Percentiles rank a stretch among this genome's conserved stretches.
Conservation (phyloP, 2,888 invertebrate species). For the Xylota sylvarum region DNA sequence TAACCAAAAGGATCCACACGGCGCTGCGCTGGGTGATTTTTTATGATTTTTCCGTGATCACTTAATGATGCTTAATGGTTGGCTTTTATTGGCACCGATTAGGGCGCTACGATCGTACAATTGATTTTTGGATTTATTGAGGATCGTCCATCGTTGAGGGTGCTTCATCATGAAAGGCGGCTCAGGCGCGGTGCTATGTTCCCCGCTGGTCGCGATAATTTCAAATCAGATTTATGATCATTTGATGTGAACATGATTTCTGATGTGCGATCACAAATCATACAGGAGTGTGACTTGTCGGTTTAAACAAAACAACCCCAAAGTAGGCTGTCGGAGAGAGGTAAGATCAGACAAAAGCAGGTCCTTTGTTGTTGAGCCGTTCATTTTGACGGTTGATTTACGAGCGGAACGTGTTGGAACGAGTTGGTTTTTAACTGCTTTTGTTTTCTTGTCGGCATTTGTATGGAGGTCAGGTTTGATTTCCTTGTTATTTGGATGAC, state of each 20-base stretch:
- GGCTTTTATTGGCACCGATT: constrained; percentile 63
- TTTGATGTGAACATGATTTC: constrained; percentile 62
- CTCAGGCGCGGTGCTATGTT: neutral
- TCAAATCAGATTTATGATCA: constrained; percentile 59
- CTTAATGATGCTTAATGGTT: constrained; percentile 71
- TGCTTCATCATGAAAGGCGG: constrained; percentile 51
- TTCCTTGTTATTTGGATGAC: neutral
- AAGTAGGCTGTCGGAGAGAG: neutral
- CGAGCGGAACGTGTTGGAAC: constrained; percentile 43
- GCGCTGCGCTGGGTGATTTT: constrained; percentile 30
- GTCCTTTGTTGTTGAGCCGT: constrained; percentile 39
- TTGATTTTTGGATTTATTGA: constrained; percentile 68
- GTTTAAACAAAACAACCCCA: neutral
- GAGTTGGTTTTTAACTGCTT: neutral
- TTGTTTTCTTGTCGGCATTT: neutral
- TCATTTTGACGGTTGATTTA: constrained; percentile 49
- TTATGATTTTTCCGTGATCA: constrained; percentile 68
- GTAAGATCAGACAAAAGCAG: neutral
- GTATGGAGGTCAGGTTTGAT: neutral
- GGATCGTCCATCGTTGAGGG: constrained; percentile 12
- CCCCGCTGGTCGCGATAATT: constrained; percentile 48
- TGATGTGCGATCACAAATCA: constrained; percentile 63
- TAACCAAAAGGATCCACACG: no score
- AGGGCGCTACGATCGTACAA: constrained; percentile 60
- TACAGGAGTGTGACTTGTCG: constrained; percentile 56